Conservation (phyloP, 1,140 invertebrate species). For the Drosophila bipectinata region DNA sequence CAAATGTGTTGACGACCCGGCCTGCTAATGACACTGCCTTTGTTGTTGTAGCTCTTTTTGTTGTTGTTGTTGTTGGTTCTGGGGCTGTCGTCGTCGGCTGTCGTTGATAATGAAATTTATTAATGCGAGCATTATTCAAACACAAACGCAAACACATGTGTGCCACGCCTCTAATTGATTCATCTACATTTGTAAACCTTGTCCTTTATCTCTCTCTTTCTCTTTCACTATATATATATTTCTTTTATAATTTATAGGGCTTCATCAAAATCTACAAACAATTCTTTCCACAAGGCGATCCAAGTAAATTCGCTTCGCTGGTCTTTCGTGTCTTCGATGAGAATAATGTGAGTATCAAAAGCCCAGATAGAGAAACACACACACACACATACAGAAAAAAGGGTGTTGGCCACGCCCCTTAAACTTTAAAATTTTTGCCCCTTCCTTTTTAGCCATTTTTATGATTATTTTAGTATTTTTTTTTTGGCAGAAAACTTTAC, state of each 20-base stretch:
- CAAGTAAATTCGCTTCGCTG: slow-evolving; percentile 97
- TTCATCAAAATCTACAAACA: slow-evolving; percentile 99
- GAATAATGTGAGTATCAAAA: slow-evolving; percentile 93
- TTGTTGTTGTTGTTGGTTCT: slow-evolving; percentile 34
- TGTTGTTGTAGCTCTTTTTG: slow-evolving; percentile 20
- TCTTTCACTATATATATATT: not conserved
- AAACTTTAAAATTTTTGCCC: not conserved
- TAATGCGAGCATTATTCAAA: slow-evolving; percentile 66
- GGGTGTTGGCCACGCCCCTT: slow-evolving; percentile 22
- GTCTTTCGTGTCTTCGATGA: slow-evolving; percentile 99
- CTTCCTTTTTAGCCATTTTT: not conserved
- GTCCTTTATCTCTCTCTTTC: slow-evolving; percentile 6
- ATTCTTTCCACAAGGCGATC: slow-evolving; percentile 99
- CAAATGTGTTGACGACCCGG: slow-evolving; percentile 53
- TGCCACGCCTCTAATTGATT: slow-evolving; percentile 53
- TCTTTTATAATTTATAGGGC: slow-evolving; percentile 86
- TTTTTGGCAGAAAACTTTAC: slow-evolving; percentile 19
- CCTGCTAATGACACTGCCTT: slow-evolving; percentile 42
- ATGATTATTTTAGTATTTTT: not conserved
- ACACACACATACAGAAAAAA: not conserved
- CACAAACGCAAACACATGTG: slow-evolving; percentile 25
- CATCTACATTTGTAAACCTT: slow-evolving; percentile 27
- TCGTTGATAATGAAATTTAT: slow-evolving; percentile 74
- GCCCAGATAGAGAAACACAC: not conserved
- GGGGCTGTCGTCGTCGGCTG: slow-evolving; percentile 50